Base-by-base conservation (phyloP, 2,113 vertebrate genomes). In the Oreochromis tanganicae region DNA sequence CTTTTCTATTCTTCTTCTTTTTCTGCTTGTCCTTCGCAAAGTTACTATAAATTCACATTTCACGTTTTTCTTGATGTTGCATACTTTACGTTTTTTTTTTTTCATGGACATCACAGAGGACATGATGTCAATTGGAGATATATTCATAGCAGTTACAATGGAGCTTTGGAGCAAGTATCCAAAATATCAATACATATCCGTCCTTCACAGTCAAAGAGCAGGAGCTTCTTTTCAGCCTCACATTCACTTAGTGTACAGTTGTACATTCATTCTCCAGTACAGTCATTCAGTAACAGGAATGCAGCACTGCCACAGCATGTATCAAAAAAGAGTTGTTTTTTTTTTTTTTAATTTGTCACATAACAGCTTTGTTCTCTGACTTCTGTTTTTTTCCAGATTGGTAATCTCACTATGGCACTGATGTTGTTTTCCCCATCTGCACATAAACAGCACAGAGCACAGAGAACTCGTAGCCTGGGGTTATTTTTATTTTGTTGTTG, bases 141-240 rank as follows among this genome's bases (percentile, higher is more conserved):
- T 54, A 83, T 68, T 80, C 71, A 59, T 83, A 73, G 55, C 29
- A 10, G 34, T 12, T 80, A 82, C 56, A 85, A 29, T 36, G 2
- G 32, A 14, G 32, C 41, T 84, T 88, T 52, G 9, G n/a, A 82
- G 34, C 32, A 59, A 41, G 14, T 24, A 80, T 78, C 11, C n/a
- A 71, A 86, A 61, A 81, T 52, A 71, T 87, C 54, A 79, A 38
- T 84, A 29, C 54, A 41, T n/a, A 10, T 86, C 13, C 1, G 82
- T 85, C 88, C 82, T 91, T 94, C 85, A 81, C 46, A 52, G 52
- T 73, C 78, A 90, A 86, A 88, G 81, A 86, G 50, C 66, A 21
- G 38, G 8, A 80, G 54, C 55, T 50, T 87, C 88, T 89, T 87
- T 90, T 87, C 85, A 87, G 19, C 4, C 81, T 36, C 50, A 79